Percentiles rank a stretch among this genome's conserved stretches.
These are phyloP conservation scores for Calyptommatus sinebrachiatus DNA, from an alignment of 2,113 vertebrate genomes.

Conservation along the genomic window DNA sequence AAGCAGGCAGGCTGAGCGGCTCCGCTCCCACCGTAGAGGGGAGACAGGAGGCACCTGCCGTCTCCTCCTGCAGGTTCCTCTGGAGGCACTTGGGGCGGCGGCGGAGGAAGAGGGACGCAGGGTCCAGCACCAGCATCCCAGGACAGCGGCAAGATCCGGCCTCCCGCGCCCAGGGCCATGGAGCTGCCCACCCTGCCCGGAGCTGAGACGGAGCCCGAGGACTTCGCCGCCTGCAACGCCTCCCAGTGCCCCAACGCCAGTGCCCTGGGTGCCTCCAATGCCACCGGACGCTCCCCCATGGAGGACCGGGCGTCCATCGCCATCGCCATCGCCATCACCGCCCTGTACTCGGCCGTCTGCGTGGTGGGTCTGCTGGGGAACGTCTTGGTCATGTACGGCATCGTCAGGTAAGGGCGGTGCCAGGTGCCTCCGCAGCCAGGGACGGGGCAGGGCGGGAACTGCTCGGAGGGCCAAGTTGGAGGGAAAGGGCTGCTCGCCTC, in stretches of 20 bases:
- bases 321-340: slow-evolving; percentile 87
- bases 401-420: slow-evolving; percentile 83
- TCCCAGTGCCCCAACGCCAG: slow-evolving; percentile 35
- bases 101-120: too few relatives aligned
- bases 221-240: slow-evolving; percentile 67
- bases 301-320: slow-evolving; percentile 75
- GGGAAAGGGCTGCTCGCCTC: neutral
- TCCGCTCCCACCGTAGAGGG: neutral
- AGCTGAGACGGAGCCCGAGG: slow-evolving; percentile 54
- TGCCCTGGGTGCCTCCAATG: slow-evolving; percentile 48
- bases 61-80: neutral
- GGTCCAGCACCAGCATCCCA: neutral
- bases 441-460: neutral
- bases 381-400: slow-evolving; percentile 92
- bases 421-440: neutral
- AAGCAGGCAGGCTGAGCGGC: neutral
- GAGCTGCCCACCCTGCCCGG: slow-evolving; percentile 66
- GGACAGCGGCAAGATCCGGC: neutral
- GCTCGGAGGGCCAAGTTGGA: neutral
- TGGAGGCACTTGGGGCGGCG: too few relatives aligned
- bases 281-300: slow-evolving; percentile 47
- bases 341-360: slow-evolving; percentile 90
- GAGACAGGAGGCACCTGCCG: neutral
- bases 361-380: slow-evolving; percentile 94
- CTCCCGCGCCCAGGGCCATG: slow-evolving; percentile 56